Evolutionary conservation across 2,113 vertebrate species (phyloP), one percentile per base, ranked within the genome.

Genomic region (Anhinga rufa): DNA sequence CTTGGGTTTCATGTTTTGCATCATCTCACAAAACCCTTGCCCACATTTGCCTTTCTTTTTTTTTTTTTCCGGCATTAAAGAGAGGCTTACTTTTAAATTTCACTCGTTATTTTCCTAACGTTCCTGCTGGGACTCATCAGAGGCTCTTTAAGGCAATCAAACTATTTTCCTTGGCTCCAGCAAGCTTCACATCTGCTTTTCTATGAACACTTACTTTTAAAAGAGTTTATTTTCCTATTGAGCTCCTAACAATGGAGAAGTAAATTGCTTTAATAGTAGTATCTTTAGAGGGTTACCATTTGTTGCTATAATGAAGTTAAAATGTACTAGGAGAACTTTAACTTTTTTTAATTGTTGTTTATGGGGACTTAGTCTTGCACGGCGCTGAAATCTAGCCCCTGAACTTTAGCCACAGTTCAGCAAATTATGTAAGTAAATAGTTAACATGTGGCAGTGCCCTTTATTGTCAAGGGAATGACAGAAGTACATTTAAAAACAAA

Each of bases 11-110:
- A 6, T 42, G 24, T 57, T 72, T 44, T 72, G 22, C 10, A n/a
- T n/a, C 0, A 0, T 57, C n/a, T 52, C 38, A 21, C 21, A 58
- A 52, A 83, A 24, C 26, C 8, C 28, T 69, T 85, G 18, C 31
- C 11, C 48, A 29, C 38, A 4, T 49, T 69, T 62, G 16, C 8
- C 18, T 29, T 44, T 36, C 46, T 26, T 31, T 54, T 15, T 42
- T 34, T 82, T 52, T 36, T 85, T n/a, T n/a, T n/a, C n/a, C n/a
- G 26, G 7, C 21, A 32, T 69, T 88, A 66, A 46, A 57, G 28
- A 75, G 25, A 77, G 24, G 19, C 65, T 82, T 70, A 31, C 14
- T 74, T 91, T 69, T 66, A 29, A 28, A 6, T 71, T 75, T 76
- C 82, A 12, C 7, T 40, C 32, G 31, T 86, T 68, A 12, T 79